Evolutionary conservation across 2,888 invertebrate species (phyloP).

Genomic region (Drosophila colorata): DNA sequence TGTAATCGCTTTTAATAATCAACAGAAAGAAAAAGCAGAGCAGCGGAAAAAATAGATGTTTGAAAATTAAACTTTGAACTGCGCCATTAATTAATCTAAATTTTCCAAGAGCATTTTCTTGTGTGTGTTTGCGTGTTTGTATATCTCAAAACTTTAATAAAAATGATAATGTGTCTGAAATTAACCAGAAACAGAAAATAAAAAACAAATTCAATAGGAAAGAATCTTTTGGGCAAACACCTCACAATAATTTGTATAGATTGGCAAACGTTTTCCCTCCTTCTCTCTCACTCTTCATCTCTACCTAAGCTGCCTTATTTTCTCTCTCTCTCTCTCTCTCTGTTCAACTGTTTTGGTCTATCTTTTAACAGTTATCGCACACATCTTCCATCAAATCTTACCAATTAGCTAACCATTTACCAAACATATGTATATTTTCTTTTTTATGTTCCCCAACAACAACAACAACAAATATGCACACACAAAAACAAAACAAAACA

Average conservation of each 20-base stretch:
- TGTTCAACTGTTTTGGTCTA: slow-evolving; percentile 1
- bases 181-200: slow-evolving; percentile 46
- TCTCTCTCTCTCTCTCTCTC: slow-evolving; percentile 16
- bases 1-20: slow-evolving; percentile 72
- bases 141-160: slow-evolving; percentile 14
- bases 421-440: slow-evolving; percentile 77
- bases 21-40: slow-evolving; percentile 29
- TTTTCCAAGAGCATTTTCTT: slow-evolving; percentile 18
- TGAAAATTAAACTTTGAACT: slow-evolving; percentile 79
- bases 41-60: slow-evolving; percentile 47
- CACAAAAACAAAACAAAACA: background rate
- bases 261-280: slow-evolving; percentile 53
- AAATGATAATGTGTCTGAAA: slow-evolving; percentile 42
- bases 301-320: background rate
- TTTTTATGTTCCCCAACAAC: slow-evolving; percentile 61
- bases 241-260: slow-evolving; percentile 69
- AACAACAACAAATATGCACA: slow-evolving; percentile 32
- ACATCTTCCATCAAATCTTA: slow-evolving; percentile 59
- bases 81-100: slow-evolving; percentile 74
- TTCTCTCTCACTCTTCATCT: slow-evolving; percentile 14
- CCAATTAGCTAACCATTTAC: slow-evolving; percentile 70
- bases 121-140: slow-evolving; percentile 17
- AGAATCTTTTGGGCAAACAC: slow-evolving; percentile 17
- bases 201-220: slow-evolving; percentile 22
- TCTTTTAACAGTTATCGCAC: slow-evolving; percentile 26